Percentiles rank a stretch among this genome's conserved stretches.
Conservation (phyloP, 2,113 vertebrate genomes). For the Nettapus auritus region DNA sequence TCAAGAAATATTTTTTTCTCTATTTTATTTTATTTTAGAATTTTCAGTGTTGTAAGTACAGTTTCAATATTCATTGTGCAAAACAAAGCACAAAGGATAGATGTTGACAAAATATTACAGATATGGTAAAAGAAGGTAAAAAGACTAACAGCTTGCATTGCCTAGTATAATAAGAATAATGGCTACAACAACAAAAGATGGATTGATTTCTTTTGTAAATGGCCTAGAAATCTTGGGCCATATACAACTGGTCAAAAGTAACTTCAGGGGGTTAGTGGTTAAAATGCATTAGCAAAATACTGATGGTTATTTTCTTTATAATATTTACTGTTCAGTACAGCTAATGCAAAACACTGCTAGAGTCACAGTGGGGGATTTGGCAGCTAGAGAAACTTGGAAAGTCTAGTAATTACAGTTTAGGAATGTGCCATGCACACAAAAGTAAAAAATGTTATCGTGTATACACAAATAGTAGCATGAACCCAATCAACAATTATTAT, state of each 20-base stretch:
- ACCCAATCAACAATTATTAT: neutral
- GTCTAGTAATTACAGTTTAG: constrained; percentile 6
- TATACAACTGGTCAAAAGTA: constrained; percentile 26
- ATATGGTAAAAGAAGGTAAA: neutral
- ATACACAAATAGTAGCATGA: neutral
- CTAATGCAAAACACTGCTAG: constrained; percentile 65
- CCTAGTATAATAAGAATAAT: neutral
- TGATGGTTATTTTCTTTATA: constrained; percentile 48
- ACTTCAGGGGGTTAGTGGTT: constrained; percentile 52
- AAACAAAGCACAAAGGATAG: neutral
- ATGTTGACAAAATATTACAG: neutral
- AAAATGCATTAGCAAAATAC: constrained; percentile 25
- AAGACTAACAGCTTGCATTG: neutral
- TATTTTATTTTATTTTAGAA: neutral
- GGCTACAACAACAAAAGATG: neutral
- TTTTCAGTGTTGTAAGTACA: neutral
- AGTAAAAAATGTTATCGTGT: neutral
- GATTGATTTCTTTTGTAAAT: neutral
- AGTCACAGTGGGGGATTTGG: constrained; percentile 47
- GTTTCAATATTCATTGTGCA: neutral
- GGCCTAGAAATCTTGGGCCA: neutral
- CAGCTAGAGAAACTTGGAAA: constrained; percentile 29
- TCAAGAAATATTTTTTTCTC: neutral
- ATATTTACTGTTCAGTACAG: constrained; percentile 65
- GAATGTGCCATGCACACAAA: constrained; percentile 51